These are phyloP conservation scores for Pteromalus puparum DNA, from an alignment of 1,140 invertebrate species.

Conservation along the genomic window DNA sequence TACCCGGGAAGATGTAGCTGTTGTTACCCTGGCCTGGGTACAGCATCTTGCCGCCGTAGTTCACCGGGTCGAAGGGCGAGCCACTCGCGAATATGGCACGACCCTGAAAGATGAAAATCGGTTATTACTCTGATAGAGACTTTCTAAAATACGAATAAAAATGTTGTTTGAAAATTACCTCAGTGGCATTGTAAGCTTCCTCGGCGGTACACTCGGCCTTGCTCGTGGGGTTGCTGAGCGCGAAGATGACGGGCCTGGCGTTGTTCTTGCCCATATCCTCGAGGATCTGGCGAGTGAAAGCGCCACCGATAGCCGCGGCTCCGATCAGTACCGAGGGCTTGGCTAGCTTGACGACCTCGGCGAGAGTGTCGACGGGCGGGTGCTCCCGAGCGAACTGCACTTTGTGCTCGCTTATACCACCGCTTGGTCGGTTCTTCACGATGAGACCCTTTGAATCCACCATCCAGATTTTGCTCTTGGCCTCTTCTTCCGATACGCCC, in stretches of 20 bases:
- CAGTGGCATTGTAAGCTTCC: slow-evolving; percentile 89
- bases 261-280: slow-evolving; percentile 87
- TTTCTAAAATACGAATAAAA: background rate
- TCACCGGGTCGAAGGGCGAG: slow-evolving; percentile 92
- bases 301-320: slow-evolving; percentile 87
- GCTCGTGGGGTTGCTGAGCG: slow-evolving; percentile 96
- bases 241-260: slow-evolving; percentile 91
- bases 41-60: slow-evolving; percentile 84
- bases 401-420: slow-evolving; percentile 87
- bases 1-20: slow-evolving; percentile 97
- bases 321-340: slow-evolving; percentile 93
- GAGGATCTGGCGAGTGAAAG: slow-evolving; percentile 91
- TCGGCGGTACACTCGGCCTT: slow-evolving; percentile 99
- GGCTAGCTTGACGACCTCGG: slow-evolving; percentile 85
- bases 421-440: slow-evolving; percentile 85
- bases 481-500: slow-evolving; percentile 83
- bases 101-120: slow-evolving; percentile 76
- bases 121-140: no score
- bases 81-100: slow-evolving; percentile 93
- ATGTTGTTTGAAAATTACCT: slow-evolving; percentile 75
- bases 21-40: slow-evolving; percentile 97
- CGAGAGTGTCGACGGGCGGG: slow-evolving; percentile 81
- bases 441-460: slow-evolving; percentile 86
- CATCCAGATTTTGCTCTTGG: slow-evolving; percentile 84
- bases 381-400: slow-evolving; percentile 84